A percentile compares a stretch with the other conserved stretches of the same genome.
These are phyloP conservation scores for Aphelenchoides fujianensis DNA, from an alignment of 1,140 invertebrate genomes.

Conservation along the genomic window DNA sequence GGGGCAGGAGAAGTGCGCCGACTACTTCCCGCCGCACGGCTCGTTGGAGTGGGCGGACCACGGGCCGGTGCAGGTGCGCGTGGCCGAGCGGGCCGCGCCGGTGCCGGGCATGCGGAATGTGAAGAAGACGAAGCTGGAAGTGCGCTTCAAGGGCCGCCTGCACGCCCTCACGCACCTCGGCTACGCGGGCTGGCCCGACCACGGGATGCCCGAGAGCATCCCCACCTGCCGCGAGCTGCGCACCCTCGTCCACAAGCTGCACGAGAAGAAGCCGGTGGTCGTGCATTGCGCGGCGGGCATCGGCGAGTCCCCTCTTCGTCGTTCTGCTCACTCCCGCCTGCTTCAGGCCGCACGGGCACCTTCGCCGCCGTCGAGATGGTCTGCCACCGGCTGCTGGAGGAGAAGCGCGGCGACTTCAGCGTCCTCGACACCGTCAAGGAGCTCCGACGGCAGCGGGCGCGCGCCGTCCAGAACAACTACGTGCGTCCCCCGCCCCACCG, in stretches of 20 bases:
- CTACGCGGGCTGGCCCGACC: constrained; percentile 36
- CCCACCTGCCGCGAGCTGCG: constrained; percentile 41
- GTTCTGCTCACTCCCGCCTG: constrained; percentile 16
- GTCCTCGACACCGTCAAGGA: constrained; percentile 32
- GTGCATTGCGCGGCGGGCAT: constrained; percentile 43
- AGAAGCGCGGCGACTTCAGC: constrained; percentile 34
- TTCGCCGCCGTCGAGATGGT: constrained; percentile 44
- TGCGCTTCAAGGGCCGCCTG: constrained; percentile 11
- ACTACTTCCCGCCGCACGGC: constrained; percentile 20
- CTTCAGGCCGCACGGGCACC: constrained; percentile 41
- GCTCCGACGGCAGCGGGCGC: constrained; percentile 34
- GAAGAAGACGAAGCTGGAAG: constrained; percentile 34
- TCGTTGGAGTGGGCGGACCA: constrained; percentile 13
- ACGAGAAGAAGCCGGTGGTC: constrained; percentile 42
- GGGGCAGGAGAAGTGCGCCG: constrained; percentile 37
- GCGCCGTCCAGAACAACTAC: constrained; percentile 44
- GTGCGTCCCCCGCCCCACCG: not conserved
- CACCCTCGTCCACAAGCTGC: constrained; percentile 30
- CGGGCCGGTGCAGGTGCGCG: constrained; percentile 32
- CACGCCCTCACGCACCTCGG: constrained; percentile 21
- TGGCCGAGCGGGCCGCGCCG: constrained; percentile 9
- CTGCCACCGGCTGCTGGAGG: constrained; percentile 27
- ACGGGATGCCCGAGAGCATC: constrained; percentile 33
- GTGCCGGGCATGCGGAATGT: constrained; percentile 37
- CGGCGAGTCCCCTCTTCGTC: too few relatives aligned